These are phyloP conservation scores for Cremastinae sp. DNA, from an alignment of 2,888 invertebrate genomes.

Conservation along the genomic window DNA sequence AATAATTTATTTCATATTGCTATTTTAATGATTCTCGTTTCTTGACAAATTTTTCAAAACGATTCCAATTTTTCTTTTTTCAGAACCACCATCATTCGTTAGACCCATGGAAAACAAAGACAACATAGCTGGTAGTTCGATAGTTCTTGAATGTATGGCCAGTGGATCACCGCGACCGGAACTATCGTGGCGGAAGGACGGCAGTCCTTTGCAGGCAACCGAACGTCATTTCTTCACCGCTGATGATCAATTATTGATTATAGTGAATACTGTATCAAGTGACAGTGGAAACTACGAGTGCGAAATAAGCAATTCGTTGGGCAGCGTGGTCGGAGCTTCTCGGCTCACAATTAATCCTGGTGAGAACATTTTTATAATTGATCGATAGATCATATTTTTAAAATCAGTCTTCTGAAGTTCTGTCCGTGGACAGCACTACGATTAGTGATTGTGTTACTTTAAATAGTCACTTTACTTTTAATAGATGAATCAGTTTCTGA, in stretches of 20 bases:
- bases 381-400: too few species aligned
- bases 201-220: conserved; percentile 85
- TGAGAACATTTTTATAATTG: too few species aligned
- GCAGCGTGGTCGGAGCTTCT: conserved; percentile 87
- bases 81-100: conserved; percentile 93
- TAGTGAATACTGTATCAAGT: conserved; percentile 88
- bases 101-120: conserved; percentile 93
- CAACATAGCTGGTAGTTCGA: conserved; percentile 89
- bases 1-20: conserved; percentile 38
- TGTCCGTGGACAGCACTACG: too few species aligned
- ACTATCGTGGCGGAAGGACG: conserved; percentile 93
- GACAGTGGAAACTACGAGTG: conserved; percentile 95
- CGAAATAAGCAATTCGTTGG: conserved; percentile 92
- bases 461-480: too few species aligned
- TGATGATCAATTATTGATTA: conserved; percentile 92
- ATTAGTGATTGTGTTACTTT: too few species aligned
- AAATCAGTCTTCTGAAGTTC: too few species aligned
- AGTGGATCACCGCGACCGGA: conserved; percentile 91
- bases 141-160: conserved; percentile 93
- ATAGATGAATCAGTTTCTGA: background rate
- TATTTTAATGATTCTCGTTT: background rate
- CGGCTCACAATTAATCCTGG: conserved; percentile 87
- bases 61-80: background rate
- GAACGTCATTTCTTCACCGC: conserved; percentile 93
- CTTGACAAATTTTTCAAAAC: background rate